Evolutionary conservation across 2,113 vertebrate genomes (phyloP).

Genomic region (Chloropsis cyanopogon): DNA sequence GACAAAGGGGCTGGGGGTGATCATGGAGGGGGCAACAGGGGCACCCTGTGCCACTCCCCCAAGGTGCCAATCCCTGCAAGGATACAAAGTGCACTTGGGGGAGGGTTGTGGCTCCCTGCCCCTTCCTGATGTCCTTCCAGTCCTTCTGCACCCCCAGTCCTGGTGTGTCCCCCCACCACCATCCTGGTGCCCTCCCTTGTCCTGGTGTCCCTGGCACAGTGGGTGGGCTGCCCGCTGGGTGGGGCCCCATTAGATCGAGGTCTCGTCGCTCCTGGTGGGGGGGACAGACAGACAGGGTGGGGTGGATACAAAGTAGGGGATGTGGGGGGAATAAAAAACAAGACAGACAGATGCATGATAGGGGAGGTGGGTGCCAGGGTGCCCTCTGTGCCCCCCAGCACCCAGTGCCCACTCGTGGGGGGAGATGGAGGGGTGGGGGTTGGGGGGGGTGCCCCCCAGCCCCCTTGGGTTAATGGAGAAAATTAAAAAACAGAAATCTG

Average conservation of each 20-base stretch:
- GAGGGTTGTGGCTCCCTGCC: background rate
- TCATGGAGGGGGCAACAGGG: background rate
- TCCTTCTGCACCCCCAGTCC: background rate
- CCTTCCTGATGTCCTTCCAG: background rate
- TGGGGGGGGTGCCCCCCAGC: background rate
- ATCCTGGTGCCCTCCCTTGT: background rate
- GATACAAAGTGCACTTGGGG: background rate
- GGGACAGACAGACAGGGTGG: background rate
- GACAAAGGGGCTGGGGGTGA: background rate
- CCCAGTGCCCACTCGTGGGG: background rate
- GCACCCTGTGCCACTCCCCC: background rate
- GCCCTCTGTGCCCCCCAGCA: background rate
- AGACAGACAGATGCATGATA: background rate
- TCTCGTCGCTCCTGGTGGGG: background rate
- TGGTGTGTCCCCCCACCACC: no score
- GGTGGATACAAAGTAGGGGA: background rate
- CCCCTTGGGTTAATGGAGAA: background rate
- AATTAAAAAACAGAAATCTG: conserved; percentile 34
- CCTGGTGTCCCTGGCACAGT: background rate
- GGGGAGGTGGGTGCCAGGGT: background rate
- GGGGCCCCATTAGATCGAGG: background rate
- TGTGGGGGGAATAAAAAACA: background rate
- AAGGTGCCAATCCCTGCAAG: background rate
- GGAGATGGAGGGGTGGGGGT: background rate
- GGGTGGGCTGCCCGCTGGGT: background rate